These are phyloP conservation scores for Hippocampus zosterae DNA, from an alignment of 2,113 vertebrate genomes.

Conservation along the genomic window DNA sequence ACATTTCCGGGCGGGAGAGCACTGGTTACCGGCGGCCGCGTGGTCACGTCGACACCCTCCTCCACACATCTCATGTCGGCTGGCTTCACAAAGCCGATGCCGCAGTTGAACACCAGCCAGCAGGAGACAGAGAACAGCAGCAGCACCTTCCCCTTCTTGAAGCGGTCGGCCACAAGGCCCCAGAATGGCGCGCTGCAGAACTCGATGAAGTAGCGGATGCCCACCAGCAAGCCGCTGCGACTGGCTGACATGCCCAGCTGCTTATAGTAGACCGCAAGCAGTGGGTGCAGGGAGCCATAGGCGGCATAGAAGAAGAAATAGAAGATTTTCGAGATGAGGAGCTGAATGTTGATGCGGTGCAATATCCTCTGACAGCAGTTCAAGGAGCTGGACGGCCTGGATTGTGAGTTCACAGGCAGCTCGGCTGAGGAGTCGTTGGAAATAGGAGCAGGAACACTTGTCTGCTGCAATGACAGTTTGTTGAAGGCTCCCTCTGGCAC, in stretches of 20 bases:
- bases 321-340: conserved; percentile 94
- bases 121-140: conserved; percentile 92
- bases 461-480: conserved; percentile 60
- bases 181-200: conserved; percentile 99
- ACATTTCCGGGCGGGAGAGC: neutral
- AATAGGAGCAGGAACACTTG: conserved; percentile 2
- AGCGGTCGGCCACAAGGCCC: conserved; percentile 94
- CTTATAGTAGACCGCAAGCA: conserved; percentile 92
- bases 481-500: conserved; percentile 85
- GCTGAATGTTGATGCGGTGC: conserved; percentile 84
- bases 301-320: conserved; percentile 98
- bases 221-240: conserved; percentile 90
- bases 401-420: conserved; percentile 31
- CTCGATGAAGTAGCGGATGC: conserved; percentile 97
- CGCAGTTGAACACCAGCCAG: conserved; percentile 93
- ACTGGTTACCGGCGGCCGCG: accelerated
- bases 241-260: conserved; percentile 92
- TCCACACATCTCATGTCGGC: conserved; percentile 82
- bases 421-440: conserved; percentile 6
- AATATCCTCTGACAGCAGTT: conserved; percentile 86
- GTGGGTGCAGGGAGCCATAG: conserved; percentile 92
- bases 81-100: conserved; percentile 89
- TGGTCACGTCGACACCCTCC: conserved; percentile 36
- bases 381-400: conserved; percentile 60
- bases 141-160: conserved; percentile 87